These are phyloP conservation scores for Pholis gunnellus DNA, from an alignment of 2,113 vertebrate genomes.

Conservation along the genomic window DNA sequence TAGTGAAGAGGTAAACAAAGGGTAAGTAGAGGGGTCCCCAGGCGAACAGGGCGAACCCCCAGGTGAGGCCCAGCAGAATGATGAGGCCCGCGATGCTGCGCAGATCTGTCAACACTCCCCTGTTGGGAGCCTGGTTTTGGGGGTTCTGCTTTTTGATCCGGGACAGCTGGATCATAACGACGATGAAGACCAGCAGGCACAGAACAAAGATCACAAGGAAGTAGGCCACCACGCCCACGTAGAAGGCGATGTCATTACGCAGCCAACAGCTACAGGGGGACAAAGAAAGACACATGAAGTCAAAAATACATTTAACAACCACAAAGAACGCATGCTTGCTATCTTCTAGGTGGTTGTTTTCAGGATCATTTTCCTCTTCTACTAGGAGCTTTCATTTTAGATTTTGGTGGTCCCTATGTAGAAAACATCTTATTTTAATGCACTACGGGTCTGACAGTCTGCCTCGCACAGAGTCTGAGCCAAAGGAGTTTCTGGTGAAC, in stretches of 20 bases:
- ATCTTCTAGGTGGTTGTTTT: background rate
- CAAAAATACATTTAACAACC: background rate
- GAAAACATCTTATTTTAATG: too few species aligned
- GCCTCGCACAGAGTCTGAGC: background rate
- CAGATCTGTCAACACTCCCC: conserved; percentile 86
- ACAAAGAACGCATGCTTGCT: background rate
- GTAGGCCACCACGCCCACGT: conserved; percentile 93
- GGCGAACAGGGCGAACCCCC: conserved; percentile 96
- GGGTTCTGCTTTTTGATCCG: conserved; percentile 96
- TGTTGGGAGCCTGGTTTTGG: conserved; percentile 89
- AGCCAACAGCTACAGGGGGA: conserved; percentile 92
- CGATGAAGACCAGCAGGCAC: conserved; percentile 93
- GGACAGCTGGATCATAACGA: conserved; percentile 93
- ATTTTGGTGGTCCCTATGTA: too few species aligned
- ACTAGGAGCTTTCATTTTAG: too few species aligned
- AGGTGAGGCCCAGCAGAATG: conserved; percentile 94
- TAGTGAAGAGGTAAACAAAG: conserved; percentile 94
- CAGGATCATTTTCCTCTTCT: too few species aligned
- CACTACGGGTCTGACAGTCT: too few species aligned
- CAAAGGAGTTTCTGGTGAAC: background rate
- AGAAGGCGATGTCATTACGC: conserved; percentile 88
- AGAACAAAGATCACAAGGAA: conserved; percentile 90
- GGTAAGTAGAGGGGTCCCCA: conserved; percentile 89
- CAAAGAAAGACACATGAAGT: background rate
- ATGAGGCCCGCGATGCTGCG: conserved; percentile 91